A percentile compares a stretch with the other conserved stretches of the same genome.
Conservation (phyloP, 2,797 vertebrate species). For the Sandelia bainsii region DNA sequence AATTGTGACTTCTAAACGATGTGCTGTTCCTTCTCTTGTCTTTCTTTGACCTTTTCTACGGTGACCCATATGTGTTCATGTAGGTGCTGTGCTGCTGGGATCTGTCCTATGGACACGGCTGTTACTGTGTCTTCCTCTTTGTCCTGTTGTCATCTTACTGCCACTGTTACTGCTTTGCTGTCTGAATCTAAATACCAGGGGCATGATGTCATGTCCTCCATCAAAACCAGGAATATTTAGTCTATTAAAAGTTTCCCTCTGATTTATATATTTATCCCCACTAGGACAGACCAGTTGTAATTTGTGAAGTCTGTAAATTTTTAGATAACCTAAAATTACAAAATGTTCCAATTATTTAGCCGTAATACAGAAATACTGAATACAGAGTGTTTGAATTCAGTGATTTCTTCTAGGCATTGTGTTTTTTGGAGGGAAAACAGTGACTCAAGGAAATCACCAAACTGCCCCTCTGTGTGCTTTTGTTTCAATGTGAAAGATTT, state of each 20-base stretch:
- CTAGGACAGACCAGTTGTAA: background rate
- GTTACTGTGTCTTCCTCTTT: slow-evolving; percentile 71
- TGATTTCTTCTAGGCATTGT: background rate
- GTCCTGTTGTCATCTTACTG: slow-evolving; percentile 73
- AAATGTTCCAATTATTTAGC: background rate
- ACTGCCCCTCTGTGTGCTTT: background rate
- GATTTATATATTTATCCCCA: background rate
- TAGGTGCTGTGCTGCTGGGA: slow-evolving; percentile 78
- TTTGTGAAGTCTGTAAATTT: background rate
- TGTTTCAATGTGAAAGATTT: slow-evolving; percentile 3
- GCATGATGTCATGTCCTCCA: slow-evolving; percentile 1
- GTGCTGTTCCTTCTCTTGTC: slow-evolving; percentile 39
- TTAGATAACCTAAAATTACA: background rate
- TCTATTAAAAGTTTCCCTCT: background rate
- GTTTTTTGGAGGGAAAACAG: background rate
- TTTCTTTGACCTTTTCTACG: slow-evolving; percentile 45
- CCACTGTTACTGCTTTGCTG: slow-evolving; percentile 71
- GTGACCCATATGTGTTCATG: slow-evolving; percentile 35
- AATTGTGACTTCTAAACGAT: slow-evolving; percentile 47
- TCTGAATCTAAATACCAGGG: slow-evolving; percentile 40
- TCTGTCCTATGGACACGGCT: slow-evolving; percentile 62
- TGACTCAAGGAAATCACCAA: background rate
- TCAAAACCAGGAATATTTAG: slow-evolving; percentile 1
- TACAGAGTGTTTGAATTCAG: background rate
- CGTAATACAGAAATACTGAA: background rate